These are phyloP conservation scores for Napeogenes inachia DNA, from an alignment of 2,888 invertebrate genomes.

Conservation along the genomic window DNA sequence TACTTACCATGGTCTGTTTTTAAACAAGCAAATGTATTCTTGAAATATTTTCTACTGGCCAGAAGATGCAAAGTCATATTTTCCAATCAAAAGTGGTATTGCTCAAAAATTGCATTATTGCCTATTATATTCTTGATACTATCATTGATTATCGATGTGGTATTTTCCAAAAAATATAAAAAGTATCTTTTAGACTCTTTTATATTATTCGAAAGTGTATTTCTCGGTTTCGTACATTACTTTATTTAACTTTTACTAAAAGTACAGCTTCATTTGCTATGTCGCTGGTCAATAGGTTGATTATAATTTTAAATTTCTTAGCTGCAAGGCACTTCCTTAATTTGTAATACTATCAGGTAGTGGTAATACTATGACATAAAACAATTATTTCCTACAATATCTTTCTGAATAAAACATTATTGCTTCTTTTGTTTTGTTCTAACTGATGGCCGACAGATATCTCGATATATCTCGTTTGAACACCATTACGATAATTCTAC, in stretches of 20 bases:
- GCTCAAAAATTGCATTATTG: conserved; percentile 69
- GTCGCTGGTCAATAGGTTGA: conserved; percentile 79
- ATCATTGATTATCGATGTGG: conserved; percentile 54
- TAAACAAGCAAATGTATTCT: conserved; percentile 61
- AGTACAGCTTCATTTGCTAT: conserved; percentile 77
- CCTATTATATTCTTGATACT: conserved; percentile 76
- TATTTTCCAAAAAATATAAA: conserved; percentile 43
- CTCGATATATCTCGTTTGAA: no score
- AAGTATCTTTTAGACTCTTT: conserved; percentile 46
- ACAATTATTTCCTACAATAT: conserved; percentile 82
- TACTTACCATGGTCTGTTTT: conserved; percentile 25
- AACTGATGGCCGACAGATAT: no score
- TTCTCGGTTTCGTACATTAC: conserved; percentile 52
- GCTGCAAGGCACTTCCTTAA: conserved; percentile 71
- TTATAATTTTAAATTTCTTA: conserved; percentile 79
- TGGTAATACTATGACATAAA: conserved; percentile 45
- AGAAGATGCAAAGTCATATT: conserved; percentile 74
- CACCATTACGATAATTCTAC: no score
- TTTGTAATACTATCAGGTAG: conserved; percentile 21
- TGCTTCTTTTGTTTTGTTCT: conserved; percentile 63
- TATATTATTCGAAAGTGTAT: conserved; percentile 44
- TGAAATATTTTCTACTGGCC: conserved; percentile 82
- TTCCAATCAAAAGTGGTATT: conserved; percentile 86
- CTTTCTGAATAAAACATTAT: conserved; percentile 80
- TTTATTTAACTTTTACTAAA: conserved; percentile 77